These are phyloP conservation scores for Urophycis tenuis DNA, from an alignment of 2,797 vertebrate genomes.

Conservation along the genomic window DNA sequence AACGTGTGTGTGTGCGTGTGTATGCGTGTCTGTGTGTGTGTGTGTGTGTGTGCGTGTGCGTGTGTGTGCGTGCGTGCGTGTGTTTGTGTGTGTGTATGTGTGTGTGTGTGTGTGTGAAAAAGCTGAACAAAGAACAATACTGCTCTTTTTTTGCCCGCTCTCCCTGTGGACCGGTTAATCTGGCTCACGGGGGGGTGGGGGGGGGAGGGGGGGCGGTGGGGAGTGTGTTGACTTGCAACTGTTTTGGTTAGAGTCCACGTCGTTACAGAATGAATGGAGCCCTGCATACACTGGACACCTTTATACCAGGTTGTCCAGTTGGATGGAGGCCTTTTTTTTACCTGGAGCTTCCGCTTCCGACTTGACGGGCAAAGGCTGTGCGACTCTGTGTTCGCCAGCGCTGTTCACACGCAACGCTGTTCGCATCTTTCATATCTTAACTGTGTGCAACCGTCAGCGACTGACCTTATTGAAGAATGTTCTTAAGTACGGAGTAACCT, in stretches of 20 bases:
- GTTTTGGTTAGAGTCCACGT: conserved; percentile 31
- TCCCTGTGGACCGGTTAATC: conserved; percentile 20
- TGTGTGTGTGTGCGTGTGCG: conserved; percentile 11
- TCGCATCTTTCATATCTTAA: not conserved
- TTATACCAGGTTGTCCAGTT: conserved; percentile 32
- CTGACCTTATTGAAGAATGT: not conserved
- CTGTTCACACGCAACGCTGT: not conserved
- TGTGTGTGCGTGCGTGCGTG: conserved; percentile 24
- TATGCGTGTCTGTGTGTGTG: conserved; percentile 20
- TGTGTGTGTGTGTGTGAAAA: conserved; percentile 16
- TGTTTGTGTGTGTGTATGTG: conserved; percentile 16
- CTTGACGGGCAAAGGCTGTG: not conserved
- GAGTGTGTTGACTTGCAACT: too few species aligned
- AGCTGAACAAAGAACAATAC: conserved; percentile 56
- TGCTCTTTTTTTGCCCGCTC: conserved; percentile 34
- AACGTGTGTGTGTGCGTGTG: conserved; percentile 29
- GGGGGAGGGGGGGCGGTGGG: too few species aligned
- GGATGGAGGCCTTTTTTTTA: conserved; percentile 25
- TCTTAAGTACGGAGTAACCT: not conserved
- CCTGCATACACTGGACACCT: conserved; percentile 13
- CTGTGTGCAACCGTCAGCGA: not conserved
- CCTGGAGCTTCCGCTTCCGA: not conserved
- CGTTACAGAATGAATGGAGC: conserved; percentile 2
- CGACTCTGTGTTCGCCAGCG: not conserved
- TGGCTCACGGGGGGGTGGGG: conserved; percentile 11